These are phyloP conservation scores for Seriola quinqueradiata DNA, from an alignment of 2,113 vertebrate genomes.

Conservation along the genomic window DNA sequence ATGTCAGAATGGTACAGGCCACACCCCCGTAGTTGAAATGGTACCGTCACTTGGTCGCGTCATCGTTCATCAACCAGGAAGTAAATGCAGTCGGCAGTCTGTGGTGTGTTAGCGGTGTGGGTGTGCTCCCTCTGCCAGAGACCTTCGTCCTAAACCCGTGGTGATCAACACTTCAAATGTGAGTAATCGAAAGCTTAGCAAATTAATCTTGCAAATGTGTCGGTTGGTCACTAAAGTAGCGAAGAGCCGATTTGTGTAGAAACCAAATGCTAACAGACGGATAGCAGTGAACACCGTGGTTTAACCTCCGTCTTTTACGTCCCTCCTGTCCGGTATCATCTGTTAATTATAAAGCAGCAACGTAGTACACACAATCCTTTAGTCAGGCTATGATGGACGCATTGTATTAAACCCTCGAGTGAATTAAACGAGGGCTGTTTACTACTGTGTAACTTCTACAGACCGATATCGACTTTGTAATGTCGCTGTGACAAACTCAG, in stretches of 20 bases:
- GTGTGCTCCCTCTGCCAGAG: neutral
- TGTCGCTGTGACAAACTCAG: neutral
- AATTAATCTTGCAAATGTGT: neutral
- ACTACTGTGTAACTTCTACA: neutral
- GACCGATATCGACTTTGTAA: neutral
- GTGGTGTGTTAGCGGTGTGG: neutral
- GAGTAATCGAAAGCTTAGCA: neutral
- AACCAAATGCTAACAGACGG: neutral
- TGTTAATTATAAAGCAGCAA: neutral
- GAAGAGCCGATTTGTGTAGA: neutral
- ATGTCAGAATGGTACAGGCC: neutral
- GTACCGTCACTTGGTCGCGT: neutral
- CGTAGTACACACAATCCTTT: too few species aligned
- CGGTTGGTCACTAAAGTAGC: accelerated
- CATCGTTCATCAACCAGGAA: conserved; percentile 21
- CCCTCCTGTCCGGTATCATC: accelerated
- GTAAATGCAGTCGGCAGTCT: neutral
- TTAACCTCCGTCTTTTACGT: neutral
- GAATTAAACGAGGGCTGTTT: neutral
- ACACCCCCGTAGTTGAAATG: neutral
- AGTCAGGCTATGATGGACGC: too few species aligned
- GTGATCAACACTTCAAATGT: neutral
- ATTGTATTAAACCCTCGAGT: neutral
- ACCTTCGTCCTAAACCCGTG: neutral
- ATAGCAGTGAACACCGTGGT: too few species aligned